Percentiles rank a stretch among this genome's conserved stretches.
Conservation (phyloP, 1,140 invertebrate genomes). For the Zelostemma sp. region DNA sequence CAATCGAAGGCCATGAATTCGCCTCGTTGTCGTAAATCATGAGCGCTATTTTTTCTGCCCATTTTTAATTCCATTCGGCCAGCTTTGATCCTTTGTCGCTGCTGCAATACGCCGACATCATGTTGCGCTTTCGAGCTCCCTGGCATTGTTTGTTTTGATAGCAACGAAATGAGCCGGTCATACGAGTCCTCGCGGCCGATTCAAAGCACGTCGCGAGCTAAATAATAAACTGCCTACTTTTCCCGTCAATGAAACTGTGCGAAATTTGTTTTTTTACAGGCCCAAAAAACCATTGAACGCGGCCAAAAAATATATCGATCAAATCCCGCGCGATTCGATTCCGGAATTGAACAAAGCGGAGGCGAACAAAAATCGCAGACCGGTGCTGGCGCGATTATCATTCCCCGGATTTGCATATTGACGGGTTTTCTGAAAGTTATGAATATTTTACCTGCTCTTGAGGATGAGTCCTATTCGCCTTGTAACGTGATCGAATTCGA, state of each 20-base stretch:
- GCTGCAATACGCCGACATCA: slow-evolving; percentile 27
- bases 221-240: slow-evolving; percentile 17
- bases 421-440: slow-evolving; percentile 71
- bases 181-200: slow-evolving; percentile 19
- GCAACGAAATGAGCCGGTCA: slow-evolving; percentile 10
- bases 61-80: slow-evolving; percentile 50
- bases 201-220: slow-evolving; percentile 25
- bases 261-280: neutral
- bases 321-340: too few species aligned
- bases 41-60: slow-evolving; percentile 23
- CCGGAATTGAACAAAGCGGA: slow-evolving; percentile 29
- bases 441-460: slow-evolving; percentile 66
- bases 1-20: slow-evolving; percentile 10
- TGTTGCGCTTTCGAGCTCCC: slow-evolving; percentile 23
- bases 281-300: too few species aligned
- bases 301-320: slow-evolving; percentile 15
- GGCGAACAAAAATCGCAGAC: slow-evolving; percentile 39
- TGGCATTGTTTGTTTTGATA: slow-evolving; percentile 31
- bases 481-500: slow-evolving; percentile 49
- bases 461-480: slow-evolving; percentile 45
- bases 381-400: too few species aligned
- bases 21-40: slow-evolving; percentile 46
- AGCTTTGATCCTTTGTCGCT: slow-evolving; percentile 45
- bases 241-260: neutral
- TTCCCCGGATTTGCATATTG: slow-evolving; percentile 69